A percentile compares a stretch with the other conserved stretches of the same genome.
Conservation (phyloP, 2,113 vertebrate genomes). For the Stegastes partitus region DNA sequence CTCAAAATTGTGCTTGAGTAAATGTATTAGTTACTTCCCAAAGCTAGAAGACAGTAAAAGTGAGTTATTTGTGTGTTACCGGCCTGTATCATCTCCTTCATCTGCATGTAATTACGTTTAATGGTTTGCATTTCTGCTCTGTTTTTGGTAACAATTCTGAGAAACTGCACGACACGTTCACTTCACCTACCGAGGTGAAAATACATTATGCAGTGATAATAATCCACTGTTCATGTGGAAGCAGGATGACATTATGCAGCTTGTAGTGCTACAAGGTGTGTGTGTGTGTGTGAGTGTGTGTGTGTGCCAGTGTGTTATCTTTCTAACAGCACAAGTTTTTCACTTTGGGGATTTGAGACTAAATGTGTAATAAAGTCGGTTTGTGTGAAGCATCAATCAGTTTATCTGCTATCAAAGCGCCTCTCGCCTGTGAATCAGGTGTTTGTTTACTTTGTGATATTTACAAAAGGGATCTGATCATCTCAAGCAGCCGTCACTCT, state of each 20-base stretch:
- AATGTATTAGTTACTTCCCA: background rate
- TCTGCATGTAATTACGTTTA: background rate
- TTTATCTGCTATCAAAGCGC: constrained; percentile 31
- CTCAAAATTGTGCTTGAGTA: too few relatives aligned
- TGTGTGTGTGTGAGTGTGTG: constrained; percentile 5
- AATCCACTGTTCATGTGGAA: constrained; percentile 55
- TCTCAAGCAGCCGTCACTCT: background rate
- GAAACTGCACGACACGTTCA: constrained; percentile 34
- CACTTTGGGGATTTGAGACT: constrained; percentile 23
- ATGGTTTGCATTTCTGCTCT: constrained; percentile 15
- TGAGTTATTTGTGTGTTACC: background rate
- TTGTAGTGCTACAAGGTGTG: constrained; percentile 4
- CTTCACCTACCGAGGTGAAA: constrained; percentile 53
- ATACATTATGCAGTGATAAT: constrained; percentile 71
- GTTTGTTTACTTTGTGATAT: constrained; percentile 28
- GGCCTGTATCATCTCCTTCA: background rate
- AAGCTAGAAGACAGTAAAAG: background rate
- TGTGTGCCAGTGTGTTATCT: background rate
- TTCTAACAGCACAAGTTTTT: constrained; percentile 22
- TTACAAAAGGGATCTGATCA: constrained; percentile 20
- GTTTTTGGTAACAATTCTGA: constrained; percentile 25
- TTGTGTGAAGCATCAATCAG: constrained; percentile 27
- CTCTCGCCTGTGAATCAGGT: constrained; percentile 28
- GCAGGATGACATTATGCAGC: constrained; percentile 30
- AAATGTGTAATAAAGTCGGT: constrained; percentile 47